Base-by-base conservation (phyloP, 2,888 invertebrate species). In the Atethmia centrago region DNA sequence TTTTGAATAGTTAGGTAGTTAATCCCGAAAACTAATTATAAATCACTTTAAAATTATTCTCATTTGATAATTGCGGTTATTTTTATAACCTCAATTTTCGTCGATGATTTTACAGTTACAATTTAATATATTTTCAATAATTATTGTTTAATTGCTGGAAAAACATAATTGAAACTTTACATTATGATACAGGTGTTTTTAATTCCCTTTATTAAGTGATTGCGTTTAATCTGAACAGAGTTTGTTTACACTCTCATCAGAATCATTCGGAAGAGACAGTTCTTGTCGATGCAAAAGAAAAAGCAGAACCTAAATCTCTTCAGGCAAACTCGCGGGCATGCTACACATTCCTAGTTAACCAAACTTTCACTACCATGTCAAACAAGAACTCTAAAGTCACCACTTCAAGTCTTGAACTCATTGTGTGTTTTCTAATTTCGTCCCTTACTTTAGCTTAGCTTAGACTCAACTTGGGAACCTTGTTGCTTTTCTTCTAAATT, bases 361-460 rank as follows among this genome's bases (percentile, higher is more conserved):
- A 12, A 47, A 80, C 51, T 73, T 64, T 61, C 74, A 55, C 42
- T 55, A 61, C 31, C 31, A 64, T 59, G 62, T 58, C 65, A 51
- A 74, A 62, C 77, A 77, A 65, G 40, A 56, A 78, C 55, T 51
- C 21, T 19, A 21, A 62, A 63, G 40, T 55, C 68, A 67, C 66
- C 68, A 79, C 67, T 68, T 68, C 16, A 69, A 80, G 61, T 73
- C 73, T 62, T 71, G 21, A 77, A 84, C 67, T 84, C 81, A 68
- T 69, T 72, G 71, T 84, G 40, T 71, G 81, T 66, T 73, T 80
- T 80, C 70, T 69, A 82, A 80, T 82, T 76, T 73, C 28, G 69
- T 84, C 62, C 59, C 45, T 53, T 73, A 84, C 71, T 84, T 74
- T 31, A 71, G 45, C 55, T 68, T n/a, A 74, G 42, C 62, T 65